Evolutionary conservation across 1,140 invertebrate genomes (phyloP).

Genomic region (Drosophila lini): DNA sequence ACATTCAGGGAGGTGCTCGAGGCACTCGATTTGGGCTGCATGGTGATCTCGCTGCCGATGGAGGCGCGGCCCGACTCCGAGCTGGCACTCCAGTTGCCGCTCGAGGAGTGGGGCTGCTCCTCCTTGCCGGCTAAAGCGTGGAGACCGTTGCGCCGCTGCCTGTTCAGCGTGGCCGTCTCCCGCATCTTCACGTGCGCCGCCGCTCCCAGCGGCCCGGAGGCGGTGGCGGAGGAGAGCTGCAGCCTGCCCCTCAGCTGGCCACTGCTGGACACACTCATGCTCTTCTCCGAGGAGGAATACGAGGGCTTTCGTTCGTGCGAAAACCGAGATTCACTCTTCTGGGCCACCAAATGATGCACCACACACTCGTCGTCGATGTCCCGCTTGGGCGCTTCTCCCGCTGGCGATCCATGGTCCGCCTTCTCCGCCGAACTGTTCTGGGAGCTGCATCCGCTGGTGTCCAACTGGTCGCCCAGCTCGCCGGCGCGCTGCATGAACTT

Average conservation of each 20-base stretch:
- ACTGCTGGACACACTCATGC: slow-evolving; percentile 84
- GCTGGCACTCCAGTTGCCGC: slow-evolving; percentile 97
- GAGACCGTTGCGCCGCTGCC: slow-evolving; percentile 86
- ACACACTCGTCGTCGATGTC: slow-evolving; percentile 86
- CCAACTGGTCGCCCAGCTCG: slow-evolving; percentile 79
- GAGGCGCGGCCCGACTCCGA: slow-evolving; percentile 94
- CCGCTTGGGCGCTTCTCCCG: slow-evolving; percentile 25
- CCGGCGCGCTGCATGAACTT: slow-evolving; percentile 89
- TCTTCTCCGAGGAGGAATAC: slow-evolving; percentile 90
- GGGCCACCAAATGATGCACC: slow-evolving; percentile 86
- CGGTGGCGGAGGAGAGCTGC: slow-evolving; percentile 47
- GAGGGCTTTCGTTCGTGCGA: slow-evolving; percentile 90
- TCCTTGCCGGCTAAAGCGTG: slow-evolving; percentile 85
- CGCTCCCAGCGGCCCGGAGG: slow-evolving; percentile 25
- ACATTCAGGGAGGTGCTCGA: slow-evolving; percentile 88
- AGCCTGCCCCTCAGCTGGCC: slow-evolving; percentile 77
- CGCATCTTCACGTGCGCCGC: slow-evolving; percentile 88
- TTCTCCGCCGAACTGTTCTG: slow-evolving; percentile 77
- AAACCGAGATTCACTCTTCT: slow-evolving; percentile 83
- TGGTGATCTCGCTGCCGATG: slow-evolving; percentile 92
- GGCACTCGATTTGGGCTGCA: slow-evolving; percentile 89
- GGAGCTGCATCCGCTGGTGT: slow-evolving; percentile 83
- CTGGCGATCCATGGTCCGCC: slow-evolving; percentile 41
- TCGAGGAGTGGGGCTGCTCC: slow-evolving; percentile 94
- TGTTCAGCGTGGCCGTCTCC: slow-evolving; percentile 88